Conservation (phyloP, 2,888 invertebrate genomes). For the Lathronympha strigana region DNA sequence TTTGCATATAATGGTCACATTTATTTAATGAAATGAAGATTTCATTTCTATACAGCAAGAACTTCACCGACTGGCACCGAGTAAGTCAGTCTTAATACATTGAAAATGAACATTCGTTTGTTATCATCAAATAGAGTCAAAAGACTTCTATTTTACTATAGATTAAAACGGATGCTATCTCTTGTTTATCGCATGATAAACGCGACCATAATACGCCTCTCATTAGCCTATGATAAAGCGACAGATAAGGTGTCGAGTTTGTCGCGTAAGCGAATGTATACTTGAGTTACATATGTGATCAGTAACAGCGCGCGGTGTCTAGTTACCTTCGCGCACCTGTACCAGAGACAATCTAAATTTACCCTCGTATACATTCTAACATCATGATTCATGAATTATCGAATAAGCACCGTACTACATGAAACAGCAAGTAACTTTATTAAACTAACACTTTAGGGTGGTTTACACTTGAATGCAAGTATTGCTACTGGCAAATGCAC, state of each 20-base stretch:
- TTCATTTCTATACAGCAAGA: background rate
- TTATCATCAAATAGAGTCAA: background rate
- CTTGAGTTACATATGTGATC: conserved; percentile 36
- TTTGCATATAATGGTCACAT: background rate
- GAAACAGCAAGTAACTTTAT: conserved; percentile 13
- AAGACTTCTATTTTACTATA: background rate
- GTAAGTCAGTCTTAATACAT: background rate
- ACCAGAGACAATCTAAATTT: conserved; percentile 26
- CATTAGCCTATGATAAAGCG: conserved; percentile 37
- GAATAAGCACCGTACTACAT: conserved; percentile 1
- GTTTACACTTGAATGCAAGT: background rate
- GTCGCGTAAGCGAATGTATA: conserved; percentile 30
- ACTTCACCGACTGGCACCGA: background rate
- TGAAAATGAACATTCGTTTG: background rate
- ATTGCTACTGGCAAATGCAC: background rate
- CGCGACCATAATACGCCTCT: conserved; percentile 20
- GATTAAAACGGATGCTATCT: background rate
- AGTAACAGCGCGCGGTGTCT: conserved; percentile 33
- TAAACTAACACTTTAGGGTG: background rate
- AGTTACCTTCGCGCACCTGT: conserved; percentile 23
- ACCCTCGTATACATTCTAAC: conserved; percentile 19
- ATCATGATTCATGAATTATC: conserved; percentile 27
- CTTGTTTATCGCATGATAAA: conserved; percentile 10
- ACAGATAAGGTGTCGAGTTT: conserved; percentile 32
- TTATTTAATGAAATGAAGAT: background rate